Conservation (phyloP, 2,113 vertebrate species). For the Grantiella picta region DNA sequence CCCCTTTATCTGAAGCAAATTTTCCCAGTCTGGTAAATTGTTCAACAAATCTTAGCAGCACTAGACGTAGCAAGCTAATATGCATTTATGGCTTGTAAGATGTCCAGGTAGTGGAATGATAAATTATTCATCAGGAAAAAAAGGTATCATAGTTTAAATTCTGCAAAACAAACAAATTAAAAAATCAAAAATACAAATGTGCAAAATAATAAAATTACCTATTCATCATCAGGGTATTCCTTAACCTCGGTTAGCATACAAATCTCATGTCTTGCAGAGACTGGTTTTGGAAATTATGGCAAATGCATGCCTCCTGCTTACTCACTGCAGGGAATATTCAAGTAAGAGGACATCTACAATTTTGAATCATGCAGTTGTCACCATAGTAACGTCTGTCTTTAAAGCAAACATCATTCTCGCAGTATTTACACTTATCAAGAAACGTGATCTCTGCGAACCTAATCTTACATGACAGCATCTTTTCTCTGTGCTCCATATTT, state of each 20-base stretch:
- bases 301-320: not conserved
- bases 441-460: not conserved
- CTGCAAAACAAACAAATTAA: not conserved
- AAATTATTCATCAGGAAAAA: not conserved
- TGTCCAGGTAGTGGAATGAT: not conserved
- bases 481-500: not conserved
- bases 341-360: not conserved
- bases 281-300: not conserved
- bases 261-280: not conserved
- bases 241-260: not conserved
- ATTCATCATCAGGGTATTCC: not conserved
- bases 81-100: not conserved
- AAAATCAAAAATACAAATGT: not conserved
- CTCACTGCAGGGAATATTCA: not conserved
- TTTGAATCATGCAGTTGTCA: not conserved
- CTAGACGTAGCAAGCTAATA: not conserved
- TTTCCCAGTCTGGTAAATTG: not conserved
- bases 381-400: slow-evolving; percentile 23
- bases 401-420: not conserved
- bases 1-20: not conserved
- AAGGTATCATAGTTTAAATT: not conserved
- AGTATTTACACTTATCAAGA: not conserved
- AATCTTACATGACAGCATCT: not conserved
- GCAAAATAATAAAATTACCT: not conserved
- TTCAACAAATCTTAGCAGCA: not conserved